Evolutionary conservation across 2,113 vertebrate species (phyloP).

Genomic region (Clinocottus analis): DNA sequence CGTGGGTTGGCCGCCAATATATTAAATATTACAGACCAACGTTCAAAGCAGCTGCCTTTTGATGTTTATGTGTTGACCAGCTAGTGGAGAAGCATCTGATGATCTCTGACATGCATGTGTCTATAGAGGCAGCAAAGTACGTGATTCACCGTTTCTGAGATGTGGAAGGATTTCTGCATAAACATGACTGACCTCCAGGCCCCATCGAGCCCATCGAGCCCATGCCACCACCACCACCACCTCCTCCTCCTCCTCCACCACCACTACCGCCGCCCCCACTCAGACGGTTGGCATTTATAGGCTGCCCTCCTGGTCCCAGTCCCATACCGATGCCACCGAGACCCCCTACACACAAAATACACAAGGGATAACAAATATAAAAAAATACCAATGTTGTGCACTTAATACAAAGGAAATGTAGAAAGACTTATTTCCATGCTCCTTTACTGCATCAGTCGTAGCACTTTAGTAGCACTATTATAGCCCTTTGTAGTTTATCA

Average conservation of each 20-base stretch:
- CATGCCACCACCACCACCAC: constrained; percentile 77
- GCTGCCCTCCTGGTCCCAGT: constrained; percentile 97
- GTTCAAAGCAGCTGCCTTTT: not conserved
- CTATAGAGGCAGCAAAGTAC: not conserved
- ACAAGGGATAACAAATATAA: not conserved
- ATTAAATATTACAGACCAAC: not conserved
- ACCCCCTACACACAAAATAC: constrained; percentile 84
- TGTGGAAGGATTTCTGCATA: not conserved
- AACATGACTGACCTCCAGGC: constrained; percentile 86
- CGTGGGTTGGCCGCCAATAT: not conserved
- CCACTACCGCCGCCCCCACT: constrained; percentile 86
- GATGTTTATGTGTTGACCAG: not conserved
- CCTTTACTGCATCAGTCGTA: constrained; percentile 7
- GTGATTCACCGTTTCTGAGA: not conserved
- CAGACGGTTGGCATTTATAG: constrained; percentile 92
- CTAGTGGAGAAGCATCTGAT: not conserved
- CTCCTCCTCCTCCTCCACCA: constrained; percentile 84
- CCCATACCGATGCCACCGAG: constrained; percentile 98
- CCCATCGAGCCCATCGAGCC: constrained; percentile 87
- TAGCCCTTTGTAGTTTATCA: too few relatives aligned
- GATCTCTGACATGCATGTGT: not conserved
- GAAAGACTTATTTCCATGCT: not conserved
- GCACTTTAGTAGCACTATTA: too few relatives aligned
- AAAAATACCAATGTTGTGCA: too few relatives aligned
- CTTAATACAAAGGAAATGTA: not conserved